Conservation (phyloP, 2,888 invertebrate genomes). For the Biston betularia region DNA sequence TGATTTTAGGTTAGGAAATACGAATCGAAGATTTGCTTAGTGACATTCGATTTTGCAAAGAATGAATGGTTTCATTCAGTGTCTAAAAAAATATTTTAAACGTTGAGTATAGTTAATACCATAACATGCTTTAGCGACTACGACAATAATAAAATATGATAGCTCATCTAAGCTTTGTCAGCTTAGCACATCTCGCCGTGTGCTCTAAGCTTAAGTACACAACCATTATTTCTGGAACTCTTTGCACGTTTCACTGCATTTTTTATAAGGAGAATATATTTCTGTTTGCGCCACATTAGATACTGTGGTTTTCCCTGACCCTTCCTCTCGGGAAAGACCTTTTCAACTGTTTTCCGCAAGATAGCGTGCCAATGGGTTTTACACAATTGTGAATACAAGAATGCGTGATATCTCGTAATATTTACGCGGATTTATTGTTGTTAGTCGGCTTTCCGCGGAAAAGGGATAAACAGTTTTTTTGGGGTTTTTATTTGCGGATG, state of each 20-base stretch:
- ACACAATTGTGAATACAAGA: conserved; percentile 27
- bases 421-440: conserved; percentile 24
- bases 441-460: neutral
- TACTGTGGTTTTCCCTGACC: conserved; percentile 22
- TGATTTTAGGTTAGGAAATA: too few relatives aligned
- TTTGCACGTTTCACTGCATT: conserved; percentile 21
- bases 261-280: conserved; percentile 25
- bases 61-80: too few relatives aligned
- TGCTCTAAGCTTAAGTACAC: neutral
- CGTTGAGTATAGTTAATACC: too few relatives aligned
- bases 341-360: conserved; percentile 21
- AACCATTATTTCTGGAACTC: conserved; percentile 3
- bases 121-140: too few relatives aligned
- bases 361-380: conserved; percentile 20
- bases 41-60: too few relatives aligned
- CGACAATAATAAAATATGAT: too few relatives aligned
- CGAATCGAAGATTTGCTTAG: too few relatives aligned
- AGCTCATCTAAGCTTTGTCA: neutral
- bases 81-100: too few relatives aligned
- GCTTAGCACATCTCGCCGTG: neutral
- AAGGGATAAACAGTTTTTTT: conserved; percentile 22
- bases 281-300: conserved; percentile 22
- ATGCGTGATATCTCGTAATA: conserved; percentile 24
- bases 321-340: conserved; percentile 21
- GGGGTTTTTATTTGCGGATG: conserved; percentile 23